These are phyloP conservation scores for Trimorus sp. DNA, from an alignment of 2,888 invertebrate species.

Conservation along the genomic window DNA sequence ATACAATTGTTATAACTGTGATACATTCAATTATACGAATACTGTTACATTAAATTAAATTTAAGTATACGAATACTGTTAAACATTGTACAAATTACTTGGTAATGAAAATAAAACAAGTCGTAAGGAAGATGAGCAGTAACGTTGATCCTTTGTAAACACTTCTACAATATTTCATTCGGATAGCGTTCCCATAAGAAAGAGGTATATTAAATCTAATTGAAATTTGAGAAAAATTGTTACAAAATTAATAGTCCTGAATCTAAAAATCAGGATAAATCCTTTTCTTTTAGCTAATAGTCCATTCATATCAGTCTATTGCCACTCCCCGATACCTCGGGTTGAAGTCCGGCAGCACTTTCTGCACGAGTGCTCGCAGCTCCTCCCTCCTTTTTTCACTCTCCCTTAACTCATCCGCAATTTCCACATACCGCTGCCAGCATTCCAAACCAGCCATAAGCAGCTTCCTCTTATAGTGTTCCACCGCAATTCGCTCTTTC, in stretches of 20 bases:
- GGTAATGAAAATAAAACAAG: conserved; percentile 25
- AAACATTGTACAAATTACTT: conserved; percentile 52
- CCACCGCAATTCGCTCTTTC: conserved; percentile 68
- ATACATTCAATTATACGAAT: not conserved
- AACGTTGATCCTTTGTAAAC: too few species aligned
- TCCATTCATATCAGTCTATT: conserved; percentile 17
- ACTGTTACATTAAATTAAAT: conserved; percentile 15
- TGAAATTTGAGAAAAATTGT: too few species aligned
- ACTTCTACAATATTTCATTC: too few species aligned
- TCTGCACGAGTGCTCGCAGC: conserved; percentile 76
- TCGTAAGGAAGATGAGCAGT: too few species aligned
- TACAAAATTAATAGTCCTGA: too few species aligned
- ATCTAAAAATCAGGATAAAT: too few species aligned
- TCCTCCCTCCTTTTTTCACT: conserved; percentile 75
- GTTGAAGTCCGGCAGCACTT: conserved; percentile 77
- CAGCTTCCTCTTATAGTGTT: conserved; percentile 69
- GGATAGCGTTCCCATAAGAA: too few species aligned
- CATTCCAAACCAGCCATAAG: conserved; percentile 69
- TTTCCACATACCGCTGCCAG: conserved; percentile 74
- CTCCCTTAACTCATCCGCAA: conserved; percentile 73
- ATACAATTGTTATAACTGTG: conserved; percentile 55
- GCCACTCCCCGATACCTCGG: conserved; percentile 68
- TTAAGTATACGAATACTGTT: conserved; percentile 45
- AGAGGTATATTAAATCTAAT: too few species aligned
- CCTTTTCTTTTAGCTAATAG: not conserved